Base-by-base conservation (phyloP, 1,140 invertebrate genomes). In the Calliphora vicina region DNA sequence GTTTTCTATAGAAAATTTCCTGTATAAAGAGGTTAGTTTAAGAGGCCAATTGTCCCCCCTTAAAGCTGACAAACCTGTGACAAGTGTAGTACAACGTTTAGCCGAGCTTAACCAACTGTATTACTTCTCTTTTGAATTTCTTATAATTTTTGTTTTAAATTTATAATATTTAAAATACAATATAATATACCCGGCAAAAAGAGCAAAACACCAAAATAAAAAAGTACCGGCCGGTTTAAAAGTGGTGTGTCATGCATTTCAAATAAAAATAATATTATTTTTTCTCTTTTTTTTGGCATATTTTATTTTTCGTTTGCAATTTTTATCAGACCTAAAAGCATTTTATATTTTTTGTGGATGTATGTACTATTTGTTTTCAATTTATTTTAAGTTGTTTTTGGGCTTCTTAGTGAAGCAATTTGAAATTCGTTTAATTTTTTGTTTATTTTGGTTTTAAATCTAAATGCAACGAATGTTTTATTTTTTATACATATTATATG, bases 191-290 rank as follows among this genome's bases (percentile, higher is more conserved):
- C 35, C 35, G 6, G 35, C 35, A 35, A 1, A 57, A 57, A n/a
- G n/a, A 17, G n/a, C n/a, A 17, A 57, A 0, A n/a, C 13, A 57
- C 15, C 15, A 57, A 57, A 57, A 57, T n/a, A 57, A 57, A 57
- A 8, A 25, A 67, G 25, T 67, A 25, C 61, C 61, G n/a, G 61
- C 61, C 61, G 61, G 61, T 20, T 67, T n/a, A 67, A 67, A 67
- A 67, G 61, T 67, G n/a, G 61, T 67, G 61, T 67, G 61, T 67
- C 61, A 67, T 67, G 61, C 61, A 67, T 67, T 67, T 67, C 9
- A 67, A 67, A 67, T 67, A 67, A 67, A 57, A 57, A 57, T 57
- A 57, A n/a, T 57, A 17, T 57, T n/a, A 17, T 57, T n/a, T 57
- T 17, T 74, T n/a, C 25, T 2, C 25, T 25, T 74, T 26, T 25